Conservation (phyloP, 2,797 vertebrate genomes). For the Chaunax sp. region DNA sequence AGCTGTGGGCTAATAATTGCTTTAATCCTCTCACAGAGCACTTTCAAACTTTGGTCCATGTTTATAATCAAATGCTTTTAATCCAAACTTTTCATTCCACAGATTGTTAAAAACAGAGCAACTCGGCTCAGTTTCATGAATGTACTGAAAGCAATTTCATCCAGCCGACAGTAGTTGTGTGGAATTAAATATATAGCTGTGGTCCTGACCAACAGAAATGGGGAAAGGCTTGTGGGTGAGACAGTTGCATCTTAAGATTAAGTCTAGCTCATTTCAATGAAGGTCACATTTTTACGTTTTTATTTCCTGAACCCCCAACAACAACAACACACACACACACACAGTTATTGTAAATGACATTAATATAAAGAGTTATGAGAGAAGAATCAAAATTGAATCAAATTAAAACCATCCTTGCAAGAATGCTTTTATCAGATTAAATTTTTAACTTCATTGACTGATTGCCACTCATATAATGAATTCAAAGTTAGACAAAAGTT, state of each 20-base stretch:
- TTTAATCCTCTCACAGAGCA: slow-evolving; percentile 45
- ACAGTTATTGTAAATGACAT: too few species aligned
- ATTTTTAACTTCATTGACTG: too few species aligned
- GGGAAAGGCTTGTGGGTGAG: slow-evolving; percentile 29
- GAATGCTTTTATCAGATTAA: too few species aligned
- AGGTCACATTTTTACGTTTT: slow-evolving; percentile 1
- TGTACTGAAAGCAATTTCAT: slow-evolving; percentile 53
- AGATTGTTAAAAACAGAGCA: slow-evolving; percentile 26
- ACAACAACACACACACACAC: too few species aligned
- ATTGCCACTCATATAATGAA: neutral
- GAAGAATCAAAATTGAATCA: too few species aligned
- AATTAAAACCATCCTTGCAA: too few species aligned
- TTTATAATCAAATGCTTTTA: slow-evolving; percentile 48
- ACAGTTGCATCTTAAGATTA: slow-evolving; percentile 22
- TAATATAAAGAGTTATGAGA: too few species aligned
- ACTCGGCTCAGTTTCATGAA: slow-evolving; percentile 41
- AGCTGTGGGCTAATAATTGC: slow-evolving; percentile 38
- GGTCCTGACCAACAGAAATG: slow-evolving; percentile 43
- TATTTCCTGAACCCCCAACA: too few species aligned
- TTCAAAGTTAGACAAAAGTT: neutral
- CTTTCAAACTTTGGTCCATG: slow-evolving; percentile 40
- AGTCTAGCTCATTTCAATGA: neutral
- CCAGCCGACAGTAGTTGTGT: slow-evolving; percentile 28
- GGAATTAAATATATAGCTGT: slow-evolving; percentile 52
- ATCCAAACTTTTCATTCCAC: slow-evolving; percentile 25